Base-by-base conservation (phyloP, 2,888 invertebrate species). In the Cryptocheilus praepositus region DNA sequence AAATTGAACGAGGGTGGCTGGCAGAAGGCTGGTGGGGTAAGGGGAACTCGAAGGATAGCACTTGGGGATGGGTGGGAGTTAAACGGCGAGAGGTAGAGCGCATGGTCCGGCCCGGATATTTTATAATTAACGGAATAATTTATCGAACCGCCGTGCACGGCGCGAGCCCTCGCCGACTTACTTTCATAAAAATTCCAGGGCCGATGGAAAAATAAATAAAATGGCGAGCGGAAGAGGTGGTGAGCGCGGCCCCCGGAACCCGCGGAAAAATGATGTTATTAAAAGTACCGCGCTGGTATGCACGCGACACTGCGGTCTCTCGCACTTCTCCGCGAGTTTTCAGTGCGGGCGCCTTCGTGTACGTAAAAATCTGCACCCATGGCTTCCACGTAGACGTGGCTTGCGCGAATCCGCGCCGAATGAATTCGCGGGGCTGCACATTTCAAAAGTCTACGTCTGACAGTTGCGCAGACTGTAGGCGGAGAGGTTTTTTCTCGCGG, bases 121-220 rank as follows among this genome's bases (percentile, higher is more conserved):
- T 80, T 71, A 73, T 82, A 83, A 81, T 83, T 83, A 83, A 82
- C 77, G 80, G 75, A 80, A 82, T 81, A 81, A 83, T 81, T 83
- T 78, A 82, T 81, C 76, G 72, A 60, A 61, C 67, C 19, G 11
- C 44, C 54, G 53, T 16, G 49, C 49, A 8, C 36, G 56, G 36
- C 45, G 60, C 57, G 61, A 62, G 71, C 66, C 52, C 66, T 36
- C 36, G 66, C 52, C 21, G 64, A 73, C 73, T 74, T 73, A 68
- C 70, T 82, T 81, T 83, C 76, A 77, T 79, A 73, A 80, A 83
- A 83, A 83, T 83, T 83, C 83, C 79, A 56, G 60, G 57, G 67
- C 68, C 77, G 71, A 71, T 70, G 77, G 68, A 36, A 64, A 71
- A 70, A 67, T 63, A 73, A 73, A 75, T 73, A 69, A 71, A 80